Evolutionary conservation across 2,797 vertebrate genomes (phyloP).

Genomic region (Hoplostethus mediterraneus): DNA sequence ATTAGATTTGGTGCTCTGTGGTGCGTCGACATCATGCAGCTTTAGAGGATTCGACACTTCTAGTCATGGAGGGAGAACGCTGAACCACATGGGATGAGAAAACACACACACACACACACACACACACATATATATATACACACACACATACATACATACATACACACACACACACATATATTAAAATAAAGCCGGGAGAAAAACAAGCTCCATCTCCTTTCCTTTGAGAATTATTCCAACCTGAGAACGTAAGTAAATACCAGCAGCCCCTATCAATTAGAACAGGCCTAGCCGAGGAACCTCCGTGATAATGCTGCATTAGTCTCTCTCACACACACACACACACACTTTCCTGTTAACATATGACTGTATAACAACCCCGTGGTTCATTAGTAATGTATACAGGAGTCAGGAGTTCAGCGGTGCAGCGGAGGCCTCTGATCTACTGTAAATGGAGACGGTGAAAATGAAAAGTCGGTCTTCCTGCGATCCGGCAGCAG

Average conservation of each 20-base stretch:
- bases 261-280: constrained; percentile 79
- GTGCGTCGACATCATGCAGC: constrained; percentile 54
- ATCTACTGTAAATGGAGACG: constrained; percentile 69
- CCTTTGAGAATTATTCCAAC: constrained; percentile 77
- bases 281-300: constrained; percentile 68
- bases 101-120: constrained; percentile 31
- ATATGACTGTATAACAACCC: constrained; percentile 65
- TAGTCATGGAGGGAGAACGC: constrained; percentile 64
- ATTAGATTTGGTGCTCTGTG: constrained; percentile 72
- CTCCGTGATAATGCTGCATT: constrained; percentile 62
- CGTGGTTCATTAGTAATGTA: constrained; percentile 72
- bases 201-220: constrained; percentile 59
- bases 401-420: constrained; percentile 73
- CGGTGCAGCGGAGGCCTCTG: constrained; percentile 56
- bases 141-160: constrained; percentile 17
- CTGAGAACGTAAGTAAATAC: constrained; percentile 77
- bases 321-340: constrained; percentile 13
- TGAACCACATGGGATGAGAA: constrained; percentile 52
- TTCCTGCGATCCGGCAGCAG: constrained; percentile 46
- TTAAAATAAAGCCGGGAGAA: constrained; percentile 63
- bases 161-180: constrained; percentile 45
- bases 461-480: constrained; percentile 56
- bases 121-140: neutral
- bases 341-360: constrained; percentile 52
- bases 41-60: constrained; percentile 69